Percentiles rank a stretch among this genome's conserved stretches.
phyloP scores from a whole-genome alignment of 2,797 vertebrate species.

The Astyanax mexicanus region DNA sequence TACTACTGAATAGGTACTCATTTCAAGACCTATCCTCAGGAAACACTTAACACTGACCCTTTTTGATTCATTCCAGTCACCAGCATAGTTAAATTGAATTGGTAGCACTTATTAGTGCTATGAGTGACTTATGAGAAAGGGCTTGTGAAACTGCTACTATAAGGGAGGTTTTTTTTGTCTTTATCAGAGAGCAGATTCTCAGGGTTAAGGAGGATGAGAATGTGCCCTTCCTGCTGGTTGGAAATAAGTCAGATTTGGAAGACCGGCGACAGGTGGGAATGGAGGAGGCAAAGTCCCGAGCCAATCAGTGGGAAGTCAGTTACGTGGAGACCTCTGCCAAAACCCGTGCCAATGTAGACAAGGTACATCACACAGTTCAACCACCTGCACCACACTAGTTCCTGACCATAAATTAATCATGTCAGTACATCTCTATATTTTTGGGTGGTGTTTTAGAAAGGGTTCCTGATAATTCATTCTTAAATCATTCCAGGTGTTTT shows the following conservation, averaged over 20 bases:
- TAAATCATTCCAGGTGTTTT: constrained; percentile 82
- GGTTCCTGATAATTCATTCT: not conserved
- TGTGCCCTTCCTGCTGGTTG: constrained; percentile 88
- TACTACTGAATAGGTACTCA: not conserved
- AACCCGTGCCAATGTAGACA: constrained; percentile 90
- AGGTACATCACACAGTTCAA: constrained; percentile 69
- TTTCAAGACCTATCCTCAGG: not conserved
- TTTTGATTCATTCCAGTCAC: not conserved
- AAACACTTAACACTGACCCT: not conserved
- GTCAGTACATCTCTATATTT: not conserved
- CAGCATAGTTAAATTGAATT: not conserved
- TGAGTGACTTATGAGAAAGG: not conserved
- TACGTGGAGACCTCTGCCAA: constrained; percentile 92
- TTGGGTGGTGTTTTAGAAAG: not conserved
- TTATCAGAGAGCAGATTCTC: constrained; percentile 85
- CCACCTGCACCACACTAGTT: not conserved
- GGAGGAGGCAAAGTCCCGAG: constrained; percentile 89
- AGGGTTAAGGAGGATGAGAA: constrained; percentile 91
- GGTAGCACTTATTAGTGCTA: no score
- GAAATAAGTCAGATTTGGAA: constrained; percentile 90
- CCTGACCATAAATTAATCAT: no score
- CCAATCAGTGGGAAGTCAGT: constrained; percentile 90
- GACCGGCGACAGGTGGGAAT: constrained; percentile 88
- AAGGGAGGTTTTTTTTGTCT: not conserved
- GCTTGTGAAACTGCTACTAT: not conserved